These are phyloP conservation scores for Dexiosoma caninum DNA, from an alignment of 2,888 invertebrate genomes.

Conservation along the genomic window DNA sequence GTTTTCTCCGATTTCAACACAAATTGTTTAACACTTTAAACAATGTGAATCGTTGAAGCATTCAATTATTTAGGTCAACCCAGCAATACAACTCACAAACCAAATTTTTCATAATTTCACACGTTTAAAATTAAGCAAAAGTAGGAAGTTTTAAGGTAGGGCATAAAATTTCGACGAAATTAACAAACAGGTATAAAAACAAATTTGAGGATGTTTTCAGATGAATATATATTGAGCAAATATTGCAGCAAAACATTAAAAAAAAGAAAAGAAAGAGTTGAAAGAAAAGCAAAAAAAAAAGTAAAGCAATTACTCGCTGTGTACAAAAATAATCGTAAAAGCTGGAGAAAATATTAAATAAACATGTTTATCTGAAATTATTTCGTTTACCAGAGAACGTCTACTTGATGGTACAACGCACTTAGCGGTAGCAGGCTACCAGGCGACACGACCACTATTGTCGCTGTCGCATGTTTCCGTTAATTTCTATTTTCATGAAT, in stretches of 20 bases:
- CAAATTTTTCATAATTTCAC: slow-evolving; percentile 55
- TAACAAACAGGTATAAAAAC: not conserved
- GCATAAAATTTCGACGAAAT: slow-evolving; percentile 42
- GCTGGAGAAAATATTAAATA: not conserved
- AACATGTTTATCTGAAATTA: too few species aligned
- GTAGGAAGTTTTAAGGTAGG: slow-evolving; percentile 45
- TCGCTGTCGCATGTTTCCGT: too few species aligned
- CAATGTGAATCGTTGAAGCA: not conserved
- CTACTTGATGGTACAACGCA: too few species aligned
- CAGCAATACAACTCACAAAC: not conserved
- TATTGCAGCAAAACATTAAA: slow-evolving; percentile 5
- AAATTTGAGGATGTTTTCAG: slow-evolving; percentile 5
- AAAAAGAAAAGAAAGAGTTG: slow-evolving; percentile 24
- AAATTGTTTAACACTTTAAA: not conserved
- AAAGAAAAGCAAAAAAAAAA: not conserved
- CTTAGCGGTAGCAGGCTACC: too few species aligned
- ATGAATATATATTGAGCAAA: slow-evolving; percentile 12
- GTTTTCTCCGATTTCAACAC: slow-evolving; percentile 1
- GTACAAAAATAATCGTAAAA: not conserved
- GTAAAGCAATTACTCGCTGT: not conserved
- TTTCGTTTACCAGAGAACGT: too few species aligned
- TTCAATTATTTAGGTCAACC: slow-evolving; percentile 47
- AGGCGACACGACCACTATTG: too few species aligned
- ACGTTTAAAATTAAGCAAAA: slow-evolving; percentile 35
- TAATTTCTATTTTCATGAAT: too few species aligned